Evolutionary conservation across 2,113 vertebrate genomes (phyloP).

Genomic region (Pelvicachromis taeniatus): DNA sequence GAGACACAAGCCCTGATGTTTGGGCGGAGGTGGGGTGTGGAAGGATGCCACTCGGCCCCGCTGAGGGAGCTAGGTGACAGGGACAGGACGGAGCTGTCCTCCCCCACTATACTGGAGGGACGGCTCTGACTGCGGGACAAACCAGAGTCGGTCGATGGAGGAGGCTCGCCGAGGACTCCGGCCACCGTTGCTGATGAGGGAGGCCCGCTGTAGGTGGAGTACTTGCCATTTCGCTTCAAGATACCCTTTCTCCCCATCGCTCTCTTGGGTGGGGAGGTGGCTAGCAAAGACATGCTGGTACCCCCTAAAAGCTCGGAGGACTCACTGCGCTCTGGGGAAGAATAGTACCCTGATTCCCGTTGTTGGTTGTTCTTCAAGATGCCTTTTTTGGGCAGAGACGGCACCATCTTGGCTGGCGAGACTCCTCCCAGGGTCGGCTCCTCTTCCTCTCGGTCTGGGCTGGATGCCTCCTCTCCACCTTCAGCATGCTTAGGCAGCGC

Average conservation of each 20-base stretch:
- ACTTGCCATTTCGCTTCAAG: slow-evolving; percentile 92
- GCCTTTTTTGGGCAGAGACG: slow-evolving; percentile 92
- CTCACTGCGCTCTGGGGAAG: slow-evolving; percentile 93
- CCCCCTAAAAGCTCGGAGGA: slow-evolving; percentile 87
- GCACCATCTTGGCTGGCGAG: slow-evolving; percentile 75
- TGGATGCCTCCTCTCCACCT: slow-evolving; percentile 68
- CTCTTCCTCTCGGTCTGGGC: slow-evolving; percentile 71
- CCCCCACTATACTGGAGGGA: slow-evolving; percentile 86
- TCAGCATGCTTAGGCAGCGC: slow-evolving; percentile 33
- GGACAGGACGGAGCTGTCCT: slow-evolving; percentile 84
- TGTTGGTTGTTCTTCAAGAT: slow-evolving; percentile 94
- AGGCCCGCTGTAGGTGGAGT: slow-evolving; percentile 76
- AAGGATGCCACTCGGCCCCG: slow-evolving; percentile 80
- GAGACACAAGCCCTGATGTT: slow-evolving; percentile 91
- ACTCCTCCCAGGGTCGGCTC: slow-evolving; percentile 57
- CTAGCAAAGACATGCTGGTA: slow-evolving; percentile 59
- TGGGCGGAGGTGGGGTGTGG: slow-evolving; percentile 64
- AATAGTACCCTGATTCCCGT: slow-evolving; percentile 95
- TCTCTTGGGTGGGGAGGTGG: slow-evolving; percentile 66
- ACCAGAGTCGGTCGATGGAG: slow-evolving; percentile 70
- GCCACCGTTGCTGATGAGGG: slow-evolving; percentile 51
- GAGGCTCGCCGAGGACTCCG: slow-evolving; percentile 58
- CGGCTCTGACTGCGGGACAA: slow-evolving; percentile 90
- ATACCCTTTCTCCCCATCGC: slow-evolving; percentile 85
- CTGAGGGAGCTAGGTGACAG: slow-evolving; percentile 76